Percentiles rank a stretch among this genome's conserved stretches.
Conservation (phyloP, 2,888 invertebrate species). For the Muscina levida region DNA sequence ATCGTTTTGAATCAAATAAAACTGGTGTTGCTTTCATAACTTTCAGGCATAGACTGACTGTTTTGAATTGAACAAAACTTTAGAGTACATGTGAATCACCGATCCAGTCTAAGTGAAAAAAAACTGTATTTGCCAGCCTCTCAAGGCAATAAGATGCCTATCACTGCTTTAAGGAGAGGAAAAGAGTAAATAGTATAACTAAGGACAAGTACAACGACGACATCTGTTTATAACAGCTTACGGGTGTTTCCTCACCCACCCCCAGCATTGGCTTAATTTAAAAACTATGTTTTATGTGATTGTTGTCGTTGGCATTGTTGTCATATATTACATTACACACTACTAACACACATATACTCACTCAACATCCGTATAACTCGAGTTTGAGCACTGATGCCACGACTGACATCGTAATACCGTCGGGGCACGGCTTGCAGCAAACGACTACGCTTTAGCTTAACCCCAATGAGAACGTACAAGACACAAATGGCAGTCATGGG, state of each 20-base stretch:
- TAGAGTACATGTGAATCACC: too few relatives aligned
- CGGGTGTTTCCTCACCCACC: neutral
- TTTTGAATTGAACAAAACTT: too few relatives aligned
- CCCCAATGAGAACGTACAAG: constrained; percentile 88
- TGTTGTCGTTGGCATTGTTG: neutral
- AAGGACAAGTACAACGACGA: neutral
- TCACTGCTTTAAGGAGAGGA: too few relatives aligned
- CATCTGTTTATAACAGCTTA: neutral
- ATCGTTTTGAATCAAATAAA: too few relatives aligned
- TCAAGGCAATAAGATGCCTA: too few relatives aligned
- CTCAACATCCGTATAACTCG: constrained; percentile 90
- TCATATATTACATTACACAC: too few relatives aligned
- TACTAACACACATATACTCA: constrained; percentile 81
- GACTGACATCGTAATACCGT: constrained; percentile 78
- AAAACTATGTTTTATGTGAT: constrained; percentile 5
- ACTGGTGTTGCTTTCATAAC: too few relatives aligned
- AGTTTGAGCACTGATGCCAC: constrained; percentile 83
- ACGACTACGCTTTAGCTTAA: constrained; percentile 85
- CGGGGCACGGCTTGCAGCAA: constrained; percentile 83
- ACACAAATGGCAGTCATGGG: constrained; percentile 93
- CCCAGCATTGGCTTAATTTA: neutral
- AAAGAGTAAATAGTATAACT: too few relatives aligned
- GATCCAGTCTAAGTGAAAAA: too few relatives aligned
- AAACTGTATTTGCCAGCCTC: too few relatives aligned
- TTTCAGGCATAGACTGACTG: too few relatives aligned